These are phyloP conservation scores for Acrossocheilus fasciatus DNA, from an alignment of 2,797 vertebrate species.

Conservation along the genomic window DNA sequence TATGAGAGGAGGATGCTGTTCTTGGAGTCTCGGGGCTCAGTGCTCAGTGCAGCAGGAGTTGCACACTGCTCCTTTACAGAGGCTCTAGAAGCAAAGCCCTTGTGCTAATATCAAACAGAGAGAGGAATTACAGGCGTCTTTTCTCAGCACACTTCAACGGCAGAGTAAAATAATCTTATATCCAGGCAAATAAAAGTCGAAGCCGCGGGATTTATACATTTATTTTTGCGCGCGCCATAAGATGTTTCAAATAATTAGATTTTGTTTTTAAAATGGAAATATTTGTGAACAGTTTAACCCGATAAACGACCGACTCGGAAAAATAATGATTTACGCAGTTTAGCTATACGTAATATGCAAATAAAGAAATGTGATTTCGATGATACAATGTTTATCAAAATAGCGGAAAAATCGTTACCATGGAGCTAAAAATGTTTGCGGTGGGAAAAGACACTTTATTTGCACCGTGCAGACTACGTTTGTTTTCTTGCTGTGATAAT, in stretches of 20 bases:
- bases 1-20: conserved; percentile 82
- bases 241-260: background rate
- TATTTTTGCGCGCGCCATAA: conserved; percentile 15
- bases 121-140: conserved; percentile 76
- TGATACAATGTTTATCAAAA: background rate
- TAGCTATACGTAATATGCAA: background rate
- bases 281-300: conserved; percentile 3
- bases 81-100: conserved; percentile 78
- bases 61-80: conserved; percentile 71
- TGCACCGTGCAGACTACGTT: background rate
- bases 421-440: background rate
- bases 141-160: conserved; percentile 57
- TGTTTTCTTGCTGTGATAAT: conserved; percentile 26
- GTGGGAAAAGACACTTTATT: background rate
- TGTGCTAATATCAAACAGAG: conserved; percentile 70
- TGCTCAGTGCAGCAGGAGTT: conserved; percentile 78
- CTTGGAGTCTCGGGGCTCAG: conserved; percentile 75
- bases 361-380: background rate
- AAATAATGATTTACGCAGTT: background rate
- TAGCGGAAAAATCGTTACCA: background rate
- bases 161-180: conserved; percentile 26
- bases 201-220: conserved; percentile 29
- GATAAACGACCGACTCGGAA: conserved; percentile 2
- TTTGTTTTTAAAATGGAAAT: conserved; percentile 15
- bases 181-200: conserved; percentile 47